These are phyloP conservation scores for Cephonodes hylas DNA, from an alignment of 2,888 invertebrate species.

Conservation along the genomic window DNA sequence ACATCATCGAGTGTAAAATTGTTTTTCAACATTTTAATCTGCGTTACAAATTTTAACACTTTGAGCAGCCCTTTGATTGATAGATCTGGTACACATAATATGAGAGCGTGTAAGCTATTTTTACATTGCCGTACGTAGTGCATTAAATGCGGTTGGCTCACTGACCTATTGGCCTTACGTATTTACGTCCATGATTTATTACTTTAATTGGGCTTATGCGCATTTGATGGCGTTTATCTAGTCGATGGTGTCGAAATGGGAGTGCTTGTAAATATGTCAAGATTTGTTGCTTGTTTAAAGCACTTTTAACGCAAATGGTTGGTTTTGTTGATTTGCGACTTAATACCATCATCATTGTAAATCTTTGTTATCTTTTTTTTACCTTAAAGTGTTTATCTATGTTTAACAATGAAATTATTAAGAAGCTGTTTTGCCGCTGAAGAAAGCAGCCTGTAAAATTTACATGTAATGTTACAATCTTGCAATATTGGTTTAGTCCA, in stretches of 20 bases:
- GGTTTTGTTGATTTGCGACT: too few species aligned
- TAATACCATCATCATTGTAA: too few species aligned
- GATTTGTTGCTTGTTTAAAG: not conserved
- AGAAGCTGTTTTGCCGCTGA: too few species aligned
- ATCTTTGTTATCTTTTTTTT: too few species aligned
- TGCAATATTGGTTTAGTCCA: too few species aligned
- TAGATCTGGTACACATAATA: slow-evolving; percentile 25
- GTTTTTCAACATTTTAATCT: not conserved
- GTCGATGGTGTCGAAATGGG: slow-evolving; percentile 4
- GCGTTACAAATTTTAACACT: slow-evolving; percentile 25
- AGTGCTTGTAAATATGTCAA: not conserved
- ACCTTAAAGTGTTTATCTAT: too few species aligned
- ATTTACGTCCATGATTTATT: slow-evolving; percentile 32
- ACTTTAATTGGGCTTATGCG: slow-evolving; percentile 26
- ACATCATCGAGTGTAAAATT: not conserved
- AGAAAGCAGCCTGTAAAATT: too few species aligned
- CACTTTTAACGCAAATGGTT: too few species aligned
- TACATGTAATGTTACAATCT: too few species aligned
- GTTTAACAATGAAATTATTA: too few species aligned
- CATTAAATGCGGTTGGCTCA: slow-evolving; percentile 43
- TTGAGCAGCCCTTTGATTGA: slow-evolving; percentile 28
- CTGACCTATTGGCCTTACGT: slow-evolving; percentile 41
- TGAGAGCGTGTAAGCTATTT: slow-evolving; percentile 20
- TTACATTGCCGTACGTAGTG: slow-evolving; percentile 8
- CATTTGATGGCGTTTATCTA: slow-evolving; percentile 14